phyloP scores from a whole-genome alignment of 2,113 vertebrate genomes.

The Sylvilagus bachmani region DNA sequence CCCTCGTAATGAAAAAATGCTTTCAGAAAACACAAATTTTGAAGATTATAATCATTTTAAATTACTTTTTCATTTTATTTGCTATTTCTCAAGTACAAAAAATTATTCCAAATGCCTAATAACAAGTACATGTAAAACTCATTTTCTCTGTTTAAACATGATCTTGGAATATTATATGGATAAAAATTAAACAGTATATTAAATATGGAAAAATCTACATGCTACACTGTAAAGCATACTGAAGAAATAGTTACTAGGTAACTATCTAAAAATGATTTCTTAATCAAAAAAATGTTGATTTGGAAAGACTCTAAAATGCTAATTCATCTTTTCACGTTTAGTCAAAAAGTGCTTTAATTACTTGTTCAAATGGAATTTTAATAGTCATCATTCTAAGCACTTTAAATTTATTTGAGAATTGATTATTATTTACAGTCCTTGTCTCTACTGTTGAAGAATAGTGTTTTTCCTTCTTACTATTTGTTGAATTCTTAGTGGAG shows the following conservation, averaged over 20 bases:
- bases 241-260: neutral
- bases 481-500: too few species aligned
- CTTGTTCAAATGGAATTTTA: neutral
- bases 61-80: neutral
- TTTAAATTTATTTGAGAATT: neutral
- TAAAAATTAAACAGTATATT: neutral
- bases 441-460: too few species aligned
- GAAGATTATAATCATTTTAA: neutral
- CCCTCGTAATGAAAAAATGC: neutral
- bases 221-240: neutral
- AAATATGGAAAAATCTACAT: neutral
- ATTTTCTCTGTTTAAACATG: neutral
- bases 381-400: neutral
- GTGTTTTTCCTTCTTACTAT: too few species aligned
- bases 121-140: neutral
- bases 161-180: neutral
- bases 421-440: too few species aligned
- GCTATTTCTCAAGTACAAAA: neutral
- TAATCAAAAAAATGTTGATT: neutral
- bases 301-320: neutral
- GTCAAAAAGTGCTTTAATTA: neutral
- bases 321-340: conserved; percentile 9
- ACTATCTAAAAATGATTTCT: neutral
- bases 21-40: neutral
- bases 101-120: neutral